Evolutionary conservation across 2,888 invertebrate genomes (phyloP).

Genomic region (Zootermopsis nevadensis): DNA sequence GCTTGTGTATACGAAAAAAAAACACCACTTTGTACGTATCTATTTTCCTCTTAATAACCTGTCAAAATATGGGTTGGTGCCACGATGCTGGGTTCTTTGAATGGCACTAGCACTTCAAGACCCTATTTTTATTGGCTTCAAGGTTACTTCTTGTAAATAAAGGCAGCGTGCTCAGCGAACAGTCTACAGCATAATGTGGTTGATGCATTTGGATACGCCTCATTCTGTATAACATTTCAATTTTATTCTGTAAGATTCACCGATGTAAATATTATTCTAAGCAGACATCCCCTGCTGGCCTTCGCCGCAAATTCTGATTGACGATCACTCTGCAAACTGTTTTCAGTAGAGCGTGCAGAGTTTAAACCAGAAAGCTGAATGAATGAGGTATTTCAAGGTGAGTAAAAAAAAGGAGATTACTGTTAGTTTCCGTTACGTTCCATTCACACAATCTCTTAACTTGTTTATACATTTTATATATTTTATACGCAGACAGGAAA

Average conservation of each 20-base stretch:
- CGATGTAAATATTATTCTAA: not conserved
- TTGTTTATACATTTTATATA: not conserved
- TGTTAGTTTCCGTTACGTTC: not conserved
- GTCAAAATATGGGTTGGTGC: not conserved
- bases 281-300: not conserved
- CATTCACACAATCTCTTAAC: not conserved
- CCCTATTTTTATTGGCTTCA: not conserved
- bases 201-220: not conserved
- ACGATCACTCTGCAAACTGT: not conserved
- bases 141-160: not conserved
- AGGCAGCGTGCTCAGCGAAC: too few relatives aligned
- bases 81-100: too few relatives aligned
- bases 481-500: too few relatives aligned
- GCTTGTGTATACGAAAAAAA: too few relatives aligned
- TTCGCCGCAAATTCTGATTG: not conserved
- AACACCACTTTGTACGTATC: not conserved
- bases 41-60: not conserved
- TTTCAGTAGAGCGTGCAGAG: not conserved
- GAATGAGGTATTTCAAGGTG: not conserved
- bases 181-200: not conserved
- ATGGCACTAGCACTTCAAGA: not conserved
- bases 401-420: not conserved
- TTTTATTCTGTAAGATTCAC: not conserved
- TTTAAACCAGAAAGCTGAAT: not conserved
- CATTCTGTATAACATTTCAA: not conserved